Evolutionary conservation across 92 coral and sea anemone genomes (phyloP).

Genomic region (Parazoanthus atlanticus): DNA sequence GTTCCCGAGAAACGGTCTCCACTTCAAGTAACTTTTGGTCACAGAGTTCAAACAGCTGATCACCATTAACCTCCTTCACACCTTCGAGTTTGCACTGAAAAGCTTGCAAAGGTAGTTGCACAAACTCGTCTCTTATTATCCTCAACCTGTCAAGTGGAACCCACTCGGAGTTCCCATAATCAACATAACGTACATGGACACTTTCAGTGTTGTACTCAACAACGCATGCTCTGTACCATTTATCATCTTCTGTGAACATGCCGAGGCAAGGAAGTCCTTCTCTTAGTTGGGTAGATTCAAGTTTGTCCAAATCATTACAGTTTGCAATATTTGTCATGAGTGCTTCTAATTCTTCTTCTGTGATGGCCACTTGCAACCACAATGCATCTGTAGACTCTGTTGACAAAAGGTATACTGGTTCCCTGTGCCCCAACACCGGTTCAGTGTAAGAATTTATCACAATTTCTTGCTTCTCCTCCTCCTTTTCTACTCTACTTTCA

Average conservation of each 20-base stretch:
- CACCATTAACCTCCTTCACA: slow-evolving; percentile 40
- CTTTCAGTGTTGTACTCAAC: slow-evolving; percentile 43
- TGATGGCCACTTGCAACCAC: slow-evolving; percentile 73
- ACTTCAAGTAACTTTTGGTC: slow-evolving; percentile 71
- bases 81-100: slow-evolving; percentile 64
- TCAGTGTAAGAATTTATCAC: slow-evolving; percentile 46
- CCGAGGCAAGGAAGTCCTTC: slow-evolving; percentile 63
- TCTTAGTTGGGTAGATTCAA: slow-evolving; percentile 17
- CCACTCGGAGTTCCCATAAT: slow-evolving; percentile 88
- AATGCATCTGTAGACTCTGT: slow-evolving; percentile 70
- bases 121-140: slow-evolving; percentile 56
- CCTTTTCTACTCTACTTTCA: not conserved
- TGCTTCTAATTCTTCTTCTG: slow-evolving; percentile 63
- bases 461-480: not conserved
- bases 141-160: slow-evolving; percentile 64
- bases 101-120: slow-evolving; percentile 74
- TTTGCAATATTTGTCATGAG: slow-evolving; percentile 82
- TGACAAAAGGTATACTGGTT: slow-evolving; percentile 62
- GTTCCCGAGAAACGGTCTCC: slow-evolving; percentile 51
- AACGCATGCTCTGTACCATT: slow-evolving; percentile 81
- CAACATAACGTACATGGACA: slow-evolving; percentile 72
- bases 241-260: slow-evolving; percentile 75
- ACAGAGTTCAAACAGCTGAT: slow-evolving; percentile 60
- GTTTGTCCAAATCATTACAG: not conserved
- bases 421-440: slow-evolving; percentile 49